phyloP scores from a whole-genome alignment of 2,113 vertebrate species.

The Benitochromis conjunctus region DNA sequence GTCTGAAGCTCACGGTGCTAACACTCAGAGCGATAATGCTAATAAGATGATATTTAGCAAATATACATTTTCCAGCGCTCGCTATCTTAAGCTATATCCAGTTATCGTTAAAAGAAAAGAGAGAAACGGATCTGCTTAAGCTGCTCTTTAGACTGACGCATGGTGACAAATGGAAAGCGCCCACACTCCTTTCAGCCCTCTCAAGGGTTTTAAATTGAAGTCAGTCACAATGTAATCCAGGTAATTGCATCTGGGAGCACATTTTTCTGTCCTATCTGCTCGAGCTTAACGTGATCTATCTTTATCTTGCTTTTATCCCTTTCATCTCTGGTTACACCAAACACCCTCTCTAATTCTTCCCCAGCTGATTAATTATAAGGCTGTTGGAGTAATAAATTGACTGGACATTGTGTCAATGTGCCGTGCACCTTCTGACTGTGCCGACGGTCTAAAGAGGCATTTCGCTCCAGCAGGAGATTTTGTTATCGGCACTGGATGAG shows the following conservation, averaged over 20 bases:
- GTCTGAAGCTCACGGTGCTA: background rate
- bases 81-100: background rate
- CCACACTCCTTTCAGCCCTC: background rate
- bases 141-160: background rate
- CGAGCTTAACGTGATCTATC: background rate
- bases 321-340: background rate
- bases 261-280: background rate
- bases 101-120: background rate
- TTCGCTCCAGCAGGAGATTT: background rate
- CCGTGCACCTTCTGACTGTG: background rate
- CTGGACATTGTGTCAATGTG: background rate
- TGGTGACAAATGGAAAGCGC: background rate
- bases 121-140: background rate
- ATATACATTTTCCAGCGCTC: background rate
- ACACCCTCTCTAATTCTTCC: background rate
- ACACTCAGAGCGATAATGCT: background rate
- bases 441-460: background rate
- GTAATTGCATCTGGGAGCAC: background rate
- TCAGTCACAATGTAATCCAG: background rate
- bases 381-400: conserved; percentile 8
- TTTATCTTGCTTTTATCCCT: background rate
- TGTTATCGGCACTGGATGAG: background rate
- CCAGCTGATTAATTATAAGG: background rate
- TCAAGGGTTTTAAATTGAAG: background rate
- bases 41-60: background rate